A percentile compares a stretch with the other conserved stretches of the same genome.
Conservation (phyloP, 2,888 invertebrate genomes). For the Rhagophthalmus giganteus region DNA sequence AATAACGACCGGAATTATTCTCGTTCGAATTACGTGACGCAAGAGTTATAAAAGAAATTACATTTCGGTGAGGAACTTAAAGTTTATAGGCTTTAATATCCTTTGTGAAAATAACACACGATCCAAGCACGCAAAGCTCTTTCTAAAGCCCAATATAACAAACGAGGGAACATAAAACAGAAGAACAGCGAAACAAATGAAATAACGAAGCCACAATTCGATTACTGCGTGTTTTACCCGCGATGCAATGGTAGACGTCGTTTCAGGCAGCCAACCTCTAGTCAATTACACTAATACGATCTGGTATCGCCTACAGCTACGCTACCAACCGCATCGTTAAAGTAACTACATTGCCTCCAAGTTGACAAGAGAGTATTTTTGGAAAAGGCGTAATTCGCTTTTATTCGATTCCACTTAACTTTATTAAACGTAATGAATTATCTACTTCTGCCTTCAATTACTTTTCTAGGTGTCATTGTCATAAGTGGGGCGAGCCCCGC, state of each 20-base stretch:
- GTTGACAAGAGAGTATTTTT: constrained; percentile 40
- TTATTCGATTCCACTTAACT: constrained; percentile 29
- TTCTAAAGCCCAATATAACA: constrained; percentile 30
- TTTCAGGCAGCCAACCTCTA: constrained; percentile 56
- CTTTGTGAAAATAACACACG: constrained; percentile 24
- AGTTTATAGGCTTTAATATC: constrained; percentile 27
- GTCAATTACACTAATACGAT: constrained; percentile 53
- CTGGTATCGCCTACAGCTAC: constrained; percentile 42
- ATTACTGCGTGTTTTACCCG: constrained; percentile 49
- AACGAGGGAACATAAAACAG: constrained; percentile 39
- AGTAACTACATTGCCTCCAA: constrained; percentile 38
- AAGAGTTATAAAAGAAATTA: constrained; percentile 18
- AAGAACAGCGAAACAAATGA: constrained; percentile 43
- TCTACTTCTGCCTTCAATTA: constrained; percentile 14
- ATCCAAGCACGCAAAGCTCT: constrained; percentile 29
- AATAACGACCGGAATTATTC: background rate
- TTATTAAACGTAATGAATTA: constrained; percentile 31
- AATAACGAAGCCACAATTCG: constrained; percentile 45
- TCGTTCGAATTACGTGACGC: constrained; percentile 1
- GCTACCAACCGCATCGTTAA: constrained; percentile 40
- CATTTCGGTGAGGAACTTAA: constrained; percentile 18
- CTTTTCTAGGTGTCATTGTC: background rate
- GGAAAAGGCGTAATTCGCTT: constrained; percentile 31
- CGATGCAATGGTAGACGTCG: constrained; percentile 62
- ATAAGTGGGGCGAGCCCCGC: too few species aligned